Evolutionary conservation across 2,113 vertebrate species (phyloP).

Genomic region (Prionailurus bengalensis): DNA sequence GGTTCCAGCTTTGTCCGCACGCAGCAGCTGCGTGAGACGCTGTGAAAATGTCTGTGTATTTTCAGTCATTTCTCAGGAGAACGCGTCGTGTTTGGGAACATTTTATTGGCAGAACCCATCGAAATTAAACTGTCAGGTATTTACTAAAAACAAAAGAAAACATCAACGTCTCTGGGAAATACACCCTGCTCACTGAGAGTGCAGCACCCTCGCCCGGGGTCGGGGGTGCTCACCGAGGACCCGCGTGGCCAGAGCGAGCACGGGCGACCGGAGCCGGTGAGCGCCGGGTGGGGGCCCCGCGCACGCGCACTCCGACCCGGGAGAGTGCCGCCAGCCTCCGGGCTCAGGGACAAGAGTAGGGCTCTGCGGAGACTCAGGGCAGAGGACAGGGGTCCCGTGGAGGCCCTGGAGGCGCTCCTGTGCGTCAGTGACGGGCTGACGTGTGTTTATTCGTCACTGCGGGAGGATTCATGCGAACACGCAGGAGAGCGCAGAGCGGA

Average conservation of each 20-base stretch:
- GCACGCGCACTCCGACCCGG: neutral
- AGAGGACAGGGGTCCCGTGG: too few relatives aligned
- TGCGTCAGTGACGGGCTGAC: rapidly evolving
- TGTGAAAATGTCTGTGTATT: neutral
- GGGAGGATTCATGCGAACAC: too few relatives aligned
- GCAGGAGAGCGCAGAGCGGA: rapidly evolving
- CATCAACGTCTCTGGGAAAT: neutral
- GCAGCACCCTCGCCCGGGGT: neutral
- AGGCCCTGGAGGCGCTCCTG: too few relatives aligned
- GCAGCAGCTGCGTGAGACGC: rapidly evolving
- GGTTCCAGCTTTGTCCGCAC: rapidly evolving
- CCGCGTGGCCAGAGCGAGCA: rapidly evolving
- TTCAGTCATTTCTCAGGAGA: neutral
- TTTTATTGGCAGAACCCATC: neutral
- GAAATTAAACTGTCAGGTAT: neutral
- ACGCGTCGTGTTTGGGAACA: neutral
- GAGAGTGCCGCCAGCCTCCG: rapidly evolving
- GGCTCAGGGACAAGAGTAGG: neutral
- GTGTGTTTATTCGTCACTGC: rapidly evolving
- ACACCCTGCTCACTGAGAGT: neutral
- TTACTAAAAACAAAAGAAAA: neutral
- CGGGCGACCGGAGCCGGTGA: rapidly evolving
- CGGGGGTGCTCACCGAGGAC: neutral
- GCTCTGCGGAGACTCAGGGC: neutral
- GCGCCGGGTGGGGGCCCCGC: neutral